Evolutionary conservation across 2,888 invertebrate species (phyloP), one percentile per base, ranked within the genome.

Genomic region (Molorchus minor): DNA sequence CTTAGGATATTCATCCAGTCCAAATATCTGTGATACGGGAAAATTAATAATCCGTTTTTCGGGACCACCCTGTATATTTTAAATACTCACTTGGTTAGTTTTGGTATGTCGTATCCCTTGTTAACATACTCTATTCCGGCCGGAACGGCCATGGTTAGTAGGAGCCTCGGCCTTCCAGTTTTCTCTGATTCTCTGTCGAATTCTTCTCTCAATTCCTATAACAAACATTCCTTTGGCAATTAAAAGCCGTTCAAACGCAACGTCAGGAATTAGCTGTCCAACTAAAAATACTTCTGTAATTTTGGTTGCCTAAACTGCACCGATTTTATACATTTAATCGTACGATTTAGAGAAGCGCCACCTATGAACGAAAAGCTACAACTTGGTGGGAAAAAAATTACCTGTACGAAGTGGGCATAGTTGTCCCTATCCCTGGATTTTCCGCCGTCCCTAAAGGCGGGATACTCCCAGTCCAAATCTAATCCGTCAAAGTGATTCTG

Each of bases 401-500:
- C 89, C 84, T 90, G 89, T 40, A 95, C 94, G 59, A 96, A 86
- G 73, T 87, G 87, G 43, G 94, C 93, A 79, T 96, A 96, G 82
- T 96, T 94, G 71, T 92, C 91, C 54, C 87, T 86, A 80, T 96
- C 96, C 13, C 91, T 88, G 0, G 92, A 85, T 70, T 90, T 90
- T 60, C 89, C 88, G 25, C 93, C 93, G 77, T 93, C 93, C 36
- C 93, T 82, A 79, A 90, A 91, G 1, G 90, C 88, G 0, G 93
- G 93, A 79, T 92, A 92, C 75, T 92, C 94, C 96, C 96, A 96
- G 80, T 96, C 96, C 70, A 96, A 84, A 81, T 96, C 96, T 30
- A 96, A 83, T 1, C 96, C 96, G 79, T 96, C 96, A 76, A 96
- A 96, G 77, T 93, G 92, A 81, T 96, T 94, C 77, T 93, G 92